Evolutionary conservation across 2,888 invertebrate species (phyloP), one percentile per base, ranked within the genome.

Genomic region (Tortricodes alternella): DNA sequence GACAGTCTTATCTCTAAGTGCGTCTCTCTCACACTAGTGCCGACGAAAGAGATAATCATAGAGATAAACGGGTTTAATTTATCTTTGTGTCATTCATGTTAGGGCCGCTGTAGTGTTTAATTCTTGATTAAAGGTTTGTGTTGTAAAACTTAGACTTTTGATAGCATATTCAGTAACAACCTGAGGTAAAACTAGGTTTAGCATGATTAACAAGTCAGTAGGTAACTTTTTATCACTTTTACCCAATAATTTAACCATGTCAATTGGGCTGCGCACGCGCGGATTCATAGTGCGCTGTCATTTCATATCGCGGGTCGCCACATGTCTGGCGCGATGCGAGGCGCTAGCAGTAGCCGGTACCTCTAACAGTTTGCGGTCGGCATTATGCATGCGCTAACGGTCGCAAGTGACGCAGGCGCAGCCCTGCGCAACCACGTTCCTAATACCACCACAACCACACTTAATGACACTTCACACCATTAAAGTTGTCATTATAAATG

Each of bases 341-440:
- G 2, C 41, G 5, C n/a, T 29, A 9, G 9, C 29, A 29, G 16
- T 23, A 24, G n/a, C n/a, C n/a, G n/a, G n/a, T n/a, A n/a, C n/a
- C n/a, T 76, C 69, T 72, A 78, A 74, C 74, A 80, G 73, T 75
- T 80, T 74, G 83, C 80, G 80, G 83, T 83, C 73, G 72, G 66
- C 76, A 85, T 85, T 83, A 84, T 67, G 79, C 78, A 84, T 84
- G 75, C 77, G 65, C 67, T 87, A 88, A 86, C 86, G 86, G 88
- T 85, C 75, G 76, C 70, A 56, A 63, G 63, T 19, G 44, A 21
- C 65, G 53, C 60, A 60, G 67, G 65, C 53, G 67, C 69, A 68
- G 66, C 66, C 68, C 62, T 68, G 65, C 62, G 65, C 62, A 58
- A 55, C 58, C 56, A 46, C 59, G 58, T 62, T 46, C 48, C 72